These are phyloP conservation scores for Enteromius unitaeniatus DNA, from an alignment of 2,797 vertebrate species.

Conservation along the genomic window DNA sequence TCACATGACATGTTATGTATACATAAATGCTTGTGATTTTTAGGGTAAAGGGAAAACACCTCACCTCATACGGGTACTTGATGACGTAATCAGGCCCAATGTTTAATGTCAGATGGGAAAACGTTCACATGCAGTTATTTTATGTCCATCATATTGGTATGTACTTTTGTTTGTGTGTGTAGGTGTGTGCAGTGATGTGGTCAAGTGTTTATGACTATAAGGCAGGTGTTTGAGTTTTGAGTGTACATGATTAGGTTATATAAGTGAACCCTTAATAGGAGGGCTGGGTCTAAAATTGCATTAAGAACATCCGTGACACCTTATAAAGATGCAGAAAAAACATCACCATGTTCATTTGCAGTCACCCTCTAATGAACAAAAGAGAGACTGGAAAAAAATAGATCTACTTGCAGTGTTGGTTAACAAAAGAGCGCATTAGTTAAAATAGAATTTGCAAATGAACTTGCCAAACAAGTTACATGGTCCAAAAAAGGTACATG, in stretches of 20 bases:
- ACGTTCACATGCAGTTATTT: not conserved
- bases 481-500: not conserved
- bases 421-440: not conserved
- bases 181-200: not conserved
- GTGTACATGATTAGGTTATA: not conserved
- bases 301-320: not conserved
- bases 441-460: not conserved
- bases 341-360: not conserved
- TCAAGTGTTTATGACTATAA: not conserved
- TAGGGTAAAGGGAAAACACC: not conserved
- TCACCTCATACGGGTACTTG: not conserved
- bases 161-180: not conserved
- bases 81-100: not conserved
- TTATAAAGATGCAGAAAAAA: not conserved
- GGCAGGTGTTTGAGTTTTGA: not conserved
- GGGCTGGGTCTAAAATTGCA: not conserved
- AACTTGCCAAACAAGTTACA: not conserved
- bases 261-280: not conserved
- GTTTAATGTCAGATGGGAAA: not conserved
- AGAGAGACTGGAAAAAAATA: not conserved
- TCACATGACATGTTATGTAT: constrained; percentile 50
- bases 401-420: not conserved
- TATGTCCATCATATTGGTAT: not conserved
- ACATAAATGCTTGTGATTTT: constrained; percentile 8
- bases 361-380: not conserved